Evolutionary conservation across 2,113 vertebrate genomes (phyloP).

Genomic region (Aleadryas rufinucha): DNA sequence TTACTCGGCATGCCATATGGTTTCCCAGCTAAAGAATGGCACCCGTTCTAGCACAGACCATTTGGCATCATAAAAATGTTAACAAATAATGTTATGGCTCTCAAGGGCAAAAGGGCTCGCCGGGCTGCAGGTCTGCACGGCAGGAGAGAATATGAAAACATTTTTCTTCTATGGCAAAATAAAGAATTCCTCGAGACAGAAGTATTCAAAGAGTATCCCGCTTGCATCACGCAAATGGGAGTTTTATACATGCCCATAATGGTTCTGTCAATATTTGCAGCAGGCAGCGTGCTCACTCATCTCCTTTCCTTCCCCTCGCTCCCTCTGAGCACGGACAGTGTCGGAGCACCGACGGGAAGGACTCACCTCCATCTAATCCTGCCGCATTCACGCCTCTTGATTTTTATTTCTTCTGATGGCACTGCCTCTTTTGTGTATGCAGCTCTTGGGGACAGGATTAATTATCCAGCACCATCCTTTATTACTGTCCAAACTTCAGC

Average conservation of each 20-base stretch:
- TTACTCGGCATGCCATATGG: constrained; percentile 83
- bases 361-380: not conserved
- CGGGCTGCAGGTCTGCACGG: constrained; percentile 72
- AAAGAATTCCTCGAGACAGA: constrained; percentile 76
- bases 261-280: constrained; percentile 70
- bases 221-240: constrained; percentile 59
- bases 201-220: constrained; percentile 62
- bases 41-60: constrained; percentile 80
- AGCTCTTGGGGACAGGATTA: not conserved
- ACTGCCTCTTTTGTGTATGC: not conserved
- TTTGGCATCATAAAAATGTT: constrained; percentile 88
- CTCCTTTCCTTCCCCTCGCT: not conserved
- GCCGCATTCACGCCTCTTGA: fast-evolving
- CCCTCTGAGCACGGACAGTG: not conserved
- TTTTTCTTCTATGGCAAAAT: constrained; percentile 77
- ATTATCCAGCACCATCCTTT: not conserved
- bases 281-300: constrained; percentile 41
- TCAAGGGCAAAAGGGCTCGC: constrained; percentile 79
- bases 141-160: constrained; percentile 79
- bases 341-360: not conserved
- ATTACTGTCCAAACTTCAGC: not conserved
- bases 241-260: constrained; percentile 66
- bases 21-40: constrained; percentile 84
- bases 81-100: constrained; percentile 85
- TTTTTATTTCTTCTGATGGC: not conserved